Evolutionary conservation across 53 echinoderm and acorn worm species (phyloP), one percentile per base, ranked within the genome.

Genomic region (Henricia sp.): DNA sequence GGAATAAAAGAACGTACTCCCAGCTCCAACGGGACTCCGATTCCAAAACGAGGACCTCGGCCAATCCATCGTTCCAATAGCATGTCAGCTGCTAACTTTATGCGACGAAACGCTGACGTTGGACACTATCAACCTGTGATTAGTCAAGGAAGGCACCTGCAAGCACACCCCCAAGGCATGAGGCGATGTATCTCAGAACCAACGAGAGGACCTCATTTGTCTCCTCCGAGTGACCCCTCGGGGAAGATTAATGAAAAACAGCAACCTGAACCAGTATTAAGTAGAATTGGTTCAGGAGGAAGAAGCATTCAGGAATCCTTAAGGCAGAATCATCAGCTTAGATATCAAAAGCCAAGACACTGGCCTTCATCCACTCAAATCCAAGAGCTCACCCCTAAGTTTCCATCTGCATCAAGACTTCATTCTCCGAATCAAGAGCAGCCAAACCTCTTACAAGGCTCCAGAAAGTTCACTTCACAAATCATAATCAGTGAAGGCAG

Each of bases 401-500:
- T 58, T 60, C 39, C 55, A 39, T 83, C 72, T 35, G 53, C 65
- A 32, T 76, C 76, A 1, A 53, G 53, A 20, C 75, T 76, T 42
- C 17, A 67, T 19, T 9, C 2, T 23, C 67, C 73, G 16, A 41
- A 51, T 20, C 23, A 28, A 5, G 39, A 56, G 9, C 62, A 33
- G 34, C 80, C 46, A 46, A 36, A 50, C 34, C 11, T 43, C 21
- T 46, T 14, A 34, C 40, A 37, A 29, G 60, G 60, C n/a, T 74
- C 75, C 13, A 62, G 82, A 21, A 91, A 88, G 53, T 86, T 86
- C 34, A 85, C 57, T 36, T 92, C 89, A 14, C n/a, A 89, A 21
- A 82, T 62, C 17, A 86, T 89, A 65, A 85, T 90, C 43, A 70
- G 46, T 17, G 65, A 29, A 10, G 71, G 62, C n/a, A 23, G 24